Evolutionary conservation across 2,888 invertebrate genomes (phyloP).

Genomic region (Leptothorax acervorum): DNA sequence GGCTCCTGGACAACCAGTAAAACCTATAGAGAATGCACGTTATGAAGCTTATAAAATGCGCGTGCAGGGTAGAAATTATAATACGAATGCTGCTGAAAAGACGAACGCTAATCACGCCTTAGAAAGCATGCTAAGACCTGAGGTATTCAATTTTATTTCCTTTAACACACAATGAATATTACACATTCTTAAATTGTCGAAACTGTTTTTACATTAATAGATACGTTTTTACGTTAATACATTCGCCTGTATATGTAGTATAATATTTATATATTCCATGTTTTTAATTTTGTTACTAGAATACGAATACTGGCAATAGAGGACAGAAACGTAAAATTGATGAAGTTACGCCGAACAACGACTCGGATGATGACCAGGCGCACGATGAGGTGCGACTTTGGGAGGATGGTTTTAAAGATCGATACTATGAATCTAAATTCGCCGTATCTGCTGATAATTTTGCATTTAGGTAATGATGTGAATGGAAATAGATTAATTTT

Average conservation of each 20-base stretch:
- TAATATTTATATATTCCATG: background rate
- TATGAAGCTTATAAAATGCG: constrained; percentile 92
- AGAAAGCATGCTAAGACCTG: constrained; percentile 87
- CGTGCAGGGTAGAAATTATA: constrained; percentile 83
- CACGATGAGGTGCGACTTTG: constrained; percentile 96
- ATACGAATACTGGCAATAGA: constrained; percentile 72
- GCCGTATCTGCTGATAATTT: constrained; percentile 91
- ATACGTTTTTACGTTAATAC: background rate
- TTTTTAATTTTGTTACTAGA: constrained; percentile 64
- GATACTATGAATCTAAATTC: constrained; percentile 98
- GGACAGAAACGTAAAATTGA: constrained; percentile 87
- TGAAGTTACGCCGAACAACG: constrained; percentile 83
- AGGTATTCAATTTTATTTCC: constrained; percentile 71
- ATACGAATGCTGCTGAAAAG: constrained; percentile 74
- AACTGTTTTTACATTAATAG: background rate
- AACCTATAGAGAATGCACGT: constrained; percentile 90
- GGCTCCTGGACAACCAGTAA: constrained; percentile 88
- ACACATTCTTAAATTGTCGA: background rate
- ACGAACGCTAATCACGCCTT: constrained; percentile 75
- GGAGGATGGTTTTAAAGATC: constrained; percentile 99
- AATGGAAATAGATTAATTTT: background rate
- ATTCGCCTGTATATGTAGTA: background rate
- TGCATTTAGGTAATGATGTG: constrained; percentile 92
- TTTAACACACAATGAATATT: background rate
- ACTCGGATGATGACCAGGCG: constrained; percentile 91